Evolutionary conservation across 2,113 vertebrate genomes (phyloP), one percentile per base, ranked within the genome.

Genomic region (Petromus typicus): DNA sequence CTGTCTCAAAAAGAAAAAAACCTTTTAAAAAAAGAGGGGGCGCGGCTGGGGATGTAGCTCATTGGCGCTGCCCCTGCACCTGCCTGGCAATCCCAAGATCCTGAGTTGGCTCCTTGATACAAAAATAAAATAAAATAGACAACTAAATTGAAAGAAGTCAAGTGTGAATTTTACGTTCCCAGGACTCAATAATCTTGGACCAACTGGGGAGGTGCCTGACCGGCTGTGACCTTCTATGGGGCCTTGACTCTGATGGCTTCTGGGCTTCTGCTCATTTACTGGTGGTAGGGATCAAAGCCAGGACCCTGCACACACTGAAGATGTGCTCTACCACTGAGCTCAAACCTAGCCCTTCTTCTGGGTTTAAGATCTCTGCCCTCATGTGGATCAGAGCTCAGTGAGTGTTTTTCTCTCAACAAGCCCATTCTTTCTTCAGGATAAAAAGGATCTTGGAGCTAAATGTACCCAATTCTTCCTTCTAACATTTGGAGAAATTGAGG

Each of bases 401-500:
- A 64, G 4, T 54, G 23, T 67, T 81, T 89, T 78, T 86, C 5
- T 73, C 12, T 64, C 34, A 51, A 63, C 20, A 59, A 18, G 23
- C 14, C 73, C 22, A 11, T 40, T 48, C 23, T 59, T 57, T 86
- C 76, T 91, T 79, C 43, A 61, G 10, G 80, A 51, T 80, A 81
- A 95, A 92, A 12, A 57, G 76, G 43, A 91, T 8, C 75, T 56
- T 84, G 57, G n/a, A 85, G 59, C 78, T 64, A 73, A 63, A 69
- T 6, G 63, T 43, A 81, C 40, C 30, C 43, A 43, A 73, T 34
- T 32, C 20, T 25, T 51, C n/a, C n/a, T 27, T 71, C 87, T 79
- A 59, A 91, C 45, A 78, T 79, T 73, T 87, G 81, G 86, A 95
- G 82, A 95, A 82, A 83, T 34, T 34, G 40, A 95, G 57, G 57